phyloP scores from a whole-genome alignment of 2,797 vertebrate species.

The Nyctalus aviator region DNA sequence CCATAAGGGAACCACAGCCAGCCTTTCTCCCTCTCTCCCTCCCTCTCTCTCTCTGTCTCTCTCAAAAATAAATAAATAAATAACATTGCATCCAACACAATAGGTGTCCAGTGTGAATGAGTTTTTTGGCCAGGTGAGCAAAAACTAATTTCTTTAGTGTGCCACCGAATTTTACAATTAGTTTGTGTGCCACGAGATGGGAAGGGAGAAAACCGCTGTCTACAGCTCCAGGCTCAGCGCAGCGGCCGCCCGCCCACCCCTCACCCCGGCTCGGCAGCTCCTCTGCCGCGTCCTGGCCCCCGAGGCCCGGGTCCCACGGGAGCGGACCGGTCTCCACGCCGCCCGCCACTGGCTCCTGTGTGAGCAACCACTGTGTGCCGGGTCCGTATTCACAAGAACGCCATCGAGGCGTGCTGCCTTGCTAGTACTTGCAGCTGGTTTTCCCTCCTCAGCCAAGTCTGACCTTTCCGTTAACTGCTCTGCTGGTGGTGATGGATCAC shows the following conservation, averaged over 20 bases:
- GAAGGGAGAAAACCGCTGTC: background rate
- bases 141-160: background rate
- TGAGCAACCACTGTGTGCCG: background rate
- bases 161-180: background rate
- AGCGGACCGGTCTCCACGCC: slow-evolving; percentile 1
- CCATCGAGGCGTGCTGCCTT: background rate
- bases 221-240: background rate
- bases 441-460: background rate
- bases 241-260: background rate
- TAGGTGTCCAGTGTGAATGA: background rate
- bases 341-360: background rate
- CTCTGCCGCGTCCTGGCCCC: background rate
- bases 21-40: too few relatives aligned
- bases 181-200: background rate
- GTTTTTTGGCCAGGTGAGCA: background rate
- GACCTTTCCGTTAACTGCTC: background rate
- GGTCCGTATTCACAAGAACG: background rate
- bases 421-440: background rate
- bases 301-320: background rate
- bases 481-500: background rate
- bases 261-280: background rate
- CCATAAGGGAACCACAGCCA: too few relatives aligned
- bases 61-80: background rate
- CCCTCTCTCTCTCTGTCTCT: too few relatives aligned
- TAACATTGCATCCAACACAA: background rate